These are phyloP conservation scores for Scrobipalpa costella DNA, from an alignment of 2,888 invertebrate genomes.

Conservation along the genomic window DNA sequence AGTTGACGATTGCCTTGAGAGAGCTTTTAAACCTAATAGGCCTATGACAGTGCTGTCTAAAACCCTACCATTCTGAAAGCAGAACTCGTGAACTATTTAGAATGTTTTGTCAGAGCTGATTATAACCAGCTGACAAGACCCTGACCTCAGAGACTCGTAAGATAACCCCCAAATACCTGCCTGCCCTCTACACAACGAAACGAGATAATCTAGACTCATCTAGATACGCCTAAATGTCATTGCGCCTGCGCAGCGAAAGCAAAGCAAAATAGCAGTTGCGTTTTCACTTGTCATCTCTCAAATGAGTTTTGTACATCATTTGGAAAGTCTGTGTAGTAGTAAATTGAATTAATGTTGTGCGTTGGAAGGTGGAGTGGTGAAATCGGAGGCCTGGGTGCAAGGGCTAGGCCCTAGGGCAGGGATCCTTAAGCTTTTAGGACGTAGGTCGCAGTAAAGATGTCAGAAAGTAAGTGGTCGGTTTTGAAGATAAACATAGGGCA, in stretches of 20 bases:
- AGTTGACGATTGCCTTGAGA: too few relatives aligned
- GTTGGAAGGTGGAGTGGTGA: conserved; percentile 19
- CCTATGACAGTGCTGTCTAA: too few relatives aligned
- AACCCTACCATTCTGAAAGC: too few relatives aligned
- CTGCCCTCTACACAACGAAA: conserved; percentile 42
- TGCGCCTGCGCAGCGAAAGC: conserved; percentile 57
- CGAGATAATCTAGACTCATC: conserved; percentile 61
- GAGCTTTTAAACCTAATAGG: too few relatives aligned
- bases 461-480: too few relatives aligned
- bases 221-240: conserved; percentile 62
- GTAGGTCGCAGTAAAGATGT: neutral
- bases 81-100: too few relatives aligned
- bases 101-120: too few relatives aligned
- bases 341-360: conserved; percentile 56
- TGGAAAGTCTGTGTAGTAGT: conserved; percentile 66
- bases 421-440: neutral
- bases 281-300: conserved; percentile 72
- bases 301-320: conserved; percentile 75
- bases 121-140: too few relatives aligned
- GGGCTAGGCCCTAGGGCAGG: conserved; percentile 9
- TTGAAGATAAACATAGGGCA: too few relatives aligned
- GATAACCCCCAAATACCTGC: conserved; percentile 5
- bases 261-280: conserved; percentile 45
- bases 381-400: conserved; percentile 18
- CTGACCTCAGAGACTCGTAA: too few relatives aligned